phyloP scores from a whole-genome alignment of 2,113 vertebrate genomes.

The Myocastor coypus region DNA sequence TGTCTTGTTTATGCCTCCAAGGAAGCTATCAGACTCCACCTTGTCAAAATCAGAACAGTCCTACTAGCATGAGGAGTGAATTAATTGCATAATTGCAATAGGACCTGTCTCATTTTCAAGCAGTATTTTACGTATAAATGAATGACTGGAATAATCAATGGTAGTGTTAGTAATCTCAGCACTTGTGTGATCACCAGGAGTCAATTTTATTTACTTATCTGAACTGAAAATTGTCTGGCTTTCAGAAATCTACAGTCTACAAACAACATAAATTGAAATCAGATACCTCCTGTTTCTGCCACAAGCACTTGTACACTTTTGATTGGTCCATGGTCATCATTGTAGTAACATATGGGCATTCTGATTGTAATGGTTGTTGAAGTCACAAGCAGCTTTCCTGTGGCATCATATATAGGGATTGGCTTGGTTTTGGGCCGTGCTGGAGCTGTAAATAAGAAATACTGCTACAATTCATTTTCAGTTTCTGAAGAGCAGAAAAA shows the following conservation, averaged over 20 bases:
- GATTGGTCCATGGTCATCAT: conserved; percentile 96
- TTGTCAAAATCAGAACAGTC: conserved; percentile 21
- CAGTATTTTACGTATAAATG: neutral
- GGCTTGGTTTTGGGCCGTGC: conserved; percentile 92
- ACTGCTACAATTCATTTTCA: neutral
- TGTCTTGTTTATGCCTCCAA: neutral
- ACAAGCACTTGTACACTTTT: conserved; percentile 96
- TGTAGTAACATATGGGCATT: conserved; percentile 97
- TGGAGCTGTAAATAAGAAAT: conserved; percentile 89
- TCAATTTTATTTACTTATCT: conserved; percentile 8
- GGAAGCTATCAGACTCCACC: neutral
- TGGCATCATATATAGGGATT: conserved; percentile 88
- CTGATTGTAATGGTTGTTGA: conserved; percentile 94
- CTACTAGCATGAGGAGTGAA: neutral
- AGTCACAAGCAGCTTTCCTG: conserved; percentile 92
- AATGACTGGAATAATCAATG: neutral
- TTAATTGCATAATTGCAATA: conserved; percentile 10
- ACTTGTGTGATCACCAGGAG: neutral
- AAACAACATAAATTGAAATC: conserved; percentile 61
- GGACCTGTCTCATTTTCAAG: neutral
- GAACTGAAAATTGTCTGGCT: neutral
- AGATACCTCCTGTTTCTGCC: conserved; percentile 94
- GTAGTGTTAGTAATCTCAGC: conserved; percentile 46
- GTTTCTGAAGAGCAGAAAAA: neutral
- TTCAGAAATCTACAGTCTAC: neutral